Evolutionary conservation across 1,140 invertebrate genomes (phyloP), one percentile per base, ranked within the genome.

Genomic region (Brachionus rubens): DNA sequence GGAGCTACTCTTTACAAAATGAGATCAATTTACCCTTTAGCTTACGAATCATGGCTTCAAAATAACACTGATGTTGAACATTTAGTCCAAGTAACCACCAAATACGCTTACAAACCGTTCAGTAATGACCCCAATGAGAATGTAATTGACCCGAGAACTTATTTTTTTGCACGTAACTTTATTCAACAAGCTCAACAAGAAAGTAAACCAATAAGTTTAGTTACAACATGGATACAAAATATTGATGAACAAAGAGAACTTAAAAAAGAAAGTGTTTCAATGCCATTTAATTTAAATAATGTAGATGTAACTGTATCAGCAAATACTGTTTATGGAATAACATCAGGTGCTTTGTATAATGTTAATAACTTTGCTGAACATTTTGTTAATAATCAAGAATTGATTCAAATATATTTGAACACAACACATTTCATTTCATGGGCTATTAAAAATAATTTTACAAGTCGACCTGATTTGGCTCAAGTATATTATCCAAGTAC

Each of bases 211-310:
- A 59, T 81, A 7, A 80, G 80, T 16, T 62, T 83, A 43, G 79
- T 81, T 2, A 70, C 80, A 16, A 83, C 82, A 40, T 83, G 82
- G 82, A 78, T 81, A 16, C 81, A 82, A 68, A 79, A 81, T 70
- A 65, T 79, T 10, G 79, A 81, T 14, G 82, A 82, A 48, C 47
- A 75, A 0, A 67, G 78, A n/a, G 77, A 46, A 12, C 36, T 76
- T 33, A 78, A 76, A 41, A 56, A 76, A 40, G 56, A 77, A 43
- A 80, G 80, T 21, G 79, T 81, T 7, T 75, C 62, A 7, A 83
- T 82, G 81, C 82, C 82, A 7, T 80, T 82, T 46, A 78, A 79
- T 40, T 76, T 82, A 5, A 83, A 83, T 76, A 83, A 83, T 54
- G 79, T 83, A 7, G 82, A 82, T 43, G 78, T 79, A 4, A 82